Base-by-base conservation (phyloP, 2,888 invertebrate genomes). In the Aspidiotus rigidus region DNA sequence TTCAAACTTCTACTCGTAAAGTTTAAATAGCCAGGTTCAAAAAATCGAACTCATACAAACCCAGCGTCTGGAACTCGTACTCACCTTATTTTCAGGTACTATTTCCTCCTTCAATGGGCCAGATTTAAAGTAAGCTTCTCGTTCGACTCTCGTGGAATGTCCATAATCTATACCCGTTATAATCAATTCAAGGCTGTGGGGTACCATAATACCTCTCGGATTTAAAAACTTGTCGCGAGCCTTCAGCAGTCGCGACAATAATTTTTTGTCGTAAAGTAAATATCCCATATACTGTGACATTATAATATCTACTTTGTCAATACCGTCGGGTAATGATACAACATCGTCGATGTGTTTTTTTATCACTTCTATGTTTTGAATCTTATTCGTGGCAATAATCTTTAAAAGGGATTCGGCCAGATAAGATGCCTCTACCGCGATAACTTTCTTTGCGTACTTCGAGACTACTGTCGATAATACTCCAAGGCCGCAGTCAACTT, bases 281-380 rank as follows among this genome's bases (percentile, higher is more conserved):
- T 28, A 59, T 28, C 17, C 59, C 28, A 17, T 16, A 17, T 39
- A 59, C 59, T 59, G 59, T 28, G 59, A 59, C 11, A 59, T 39
- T 7, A 59, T 59, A 39, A 59, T 28, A 28, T 59, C 59, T 9
- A 59, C 59, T 11, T 39, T 28, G 7, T 59, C 59, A 11, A 59
- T 39, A 7, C 39, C 59, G 3, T 28, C 10, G 1, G 59, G 59
- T 39, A 59, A 59, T 39, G 2, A 16, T 28, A 7, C 28, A 15
- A 59, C 10, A 7, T 59, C 59, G 6, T 59, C 39, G 9, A 59
- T 39, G 3, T 59, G 17, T 39, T 39, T 1, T 28, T 28, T 7
- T 10, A 59, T 28, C 7, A 59, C 39, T 13, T 59, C 28, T 13
- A 59, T 39, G 28, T 59, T 59, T 13, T 39, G 5, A 1, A 59